Percentiles rank a stretch among this genome's conserved stretches.
Evolutionary conservation across 2,888 invertebrate species (phyloP).

Genomic region (Scaptomyza parva): DNA sequence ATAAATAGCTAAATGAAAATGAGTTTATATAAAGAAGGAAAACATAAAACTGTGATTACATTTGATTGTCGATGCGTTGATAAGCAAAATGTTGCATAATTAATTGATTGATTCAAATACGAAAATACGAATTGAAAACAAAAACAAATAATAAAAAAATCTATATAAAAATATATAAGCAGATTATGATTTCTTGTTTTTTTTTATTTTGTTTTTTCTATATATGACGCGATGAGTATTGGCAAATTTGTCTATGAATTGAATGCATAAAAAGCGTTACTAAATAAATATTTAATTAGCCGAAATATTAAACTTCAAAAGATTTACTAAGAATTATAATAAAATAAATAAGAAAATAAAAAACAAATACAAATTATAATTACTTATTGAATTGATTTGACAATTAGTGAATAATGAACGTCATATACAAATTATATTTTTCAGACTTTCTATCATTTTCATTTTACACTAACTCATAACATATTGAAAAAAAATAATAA

Average conservation of each 20-base stretch:
- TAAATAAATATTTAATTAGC: conserved; percentile 75
- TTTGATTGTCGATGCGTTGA: conserved; percentile 75
- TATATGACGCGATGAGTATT: conserved; percentile 38
- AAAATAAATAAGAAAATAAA: conserved; percentile 53
- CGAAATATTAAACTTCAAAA: conserved; percentile 78
- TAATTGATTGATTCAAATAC: conserved; percentile 46
- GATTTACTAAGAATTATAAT: conserved; percentile 57
- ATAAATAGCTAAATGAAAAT: conserved; percentile 78
- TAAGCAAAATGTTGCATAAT: conserved; percentile 68
- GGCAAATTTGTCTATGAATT: conserved; percentile 36
- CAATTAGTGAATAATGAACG: conserved; percentile 52
- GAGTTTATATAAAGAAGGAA: conserved; percentile 77
- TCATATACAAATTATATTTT: conserved; percentile 37
- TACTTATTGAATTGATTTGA: conserved; percentile 59
- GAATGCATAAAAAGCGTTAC: conserved; percentile 49
- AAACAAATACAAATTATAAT: conserved; percentile 54
- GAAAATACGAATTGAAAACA: conserved; percentile 48
- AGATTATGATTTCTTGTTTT: conserved; percentile 70
- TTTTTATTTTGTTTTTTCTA: too few species aligned
- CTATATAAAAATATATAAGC: conserved; percentile 41
- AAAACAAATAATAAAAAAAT: conserved; percentile 41
- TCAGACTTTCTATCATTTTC: conserved; percentile 45
- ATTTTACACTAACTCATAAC: conserved; percentile 34
- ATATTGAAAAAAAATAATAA: not conserved
- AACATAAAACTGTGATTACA: conserved; percentile 81